Evolutionary conservation across 1,140 invertebrate genomes (phyloP).

Genomic region (Stegodyphus mimosarum): DNA sequence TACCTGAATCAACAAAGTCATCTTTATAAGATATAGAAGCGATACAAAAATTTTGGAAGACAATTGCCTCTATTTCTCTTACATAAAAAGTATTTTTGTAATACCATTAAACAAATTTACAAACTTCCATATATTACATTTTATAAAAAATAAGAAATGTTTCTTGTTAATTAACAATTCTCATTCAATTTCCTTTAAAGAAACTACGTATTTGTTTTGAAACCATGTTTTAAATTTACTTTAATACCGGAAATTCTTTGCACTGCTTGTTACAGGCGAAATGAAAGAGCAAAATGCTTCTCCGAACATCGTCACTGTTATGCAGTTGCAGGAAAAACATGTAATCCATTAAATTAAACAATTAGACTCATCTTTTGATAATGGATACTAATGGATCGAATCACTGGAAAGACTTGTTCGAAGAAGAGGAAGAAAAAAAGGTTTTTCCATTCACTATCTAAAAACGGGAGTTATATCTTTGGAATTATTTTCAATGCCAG

Average conservation of each 20-base stretch:
- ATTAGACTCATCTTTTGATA: slow-evolving; percentile 39
- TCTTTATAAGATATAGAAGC: no score
- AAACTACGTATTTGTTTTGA: no score
- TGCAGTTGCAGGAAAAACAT: slow-evolving; percentile 8
- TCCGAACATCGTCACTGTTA: not conserved
- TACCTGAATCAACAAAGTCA: no score
- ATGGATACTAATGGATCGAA: slow-evolving; percentile 48
- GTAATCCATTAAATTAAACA: slow-evolving; percentile 51
- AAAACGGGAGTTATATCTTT: slow-evolving; percentile 39
- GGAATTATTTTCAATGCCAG: slow-evolving; percentile 46
- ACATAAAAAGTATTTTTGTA: no score
- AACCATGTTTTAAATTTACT: no score
- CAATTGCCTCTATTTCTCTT: no score
- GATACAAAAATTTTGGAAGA: no score
- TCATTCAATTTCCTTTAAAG: no score
- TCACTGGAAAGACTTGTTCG: slow-evolving; percentile 40
- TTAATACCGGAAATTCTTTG: not conserved
- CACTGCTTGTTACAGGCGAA: not conserved
- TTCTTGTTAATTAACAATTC: no score
- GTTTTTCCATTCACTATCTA: slow-evolving; percentile 22
- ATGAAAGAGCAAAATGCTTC: not conserved
- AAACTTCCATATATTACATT: no score
- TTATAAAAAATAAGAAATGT: no score
- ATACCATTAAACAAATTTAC: no score
- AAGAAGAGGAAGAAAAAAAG: slow-evolving; percentile 16